These are phyloP conservation scores for Naso thynnoides DNA, from an alignment of 2,797 vertebrate species.

Conservation along the genomic window DNA sequence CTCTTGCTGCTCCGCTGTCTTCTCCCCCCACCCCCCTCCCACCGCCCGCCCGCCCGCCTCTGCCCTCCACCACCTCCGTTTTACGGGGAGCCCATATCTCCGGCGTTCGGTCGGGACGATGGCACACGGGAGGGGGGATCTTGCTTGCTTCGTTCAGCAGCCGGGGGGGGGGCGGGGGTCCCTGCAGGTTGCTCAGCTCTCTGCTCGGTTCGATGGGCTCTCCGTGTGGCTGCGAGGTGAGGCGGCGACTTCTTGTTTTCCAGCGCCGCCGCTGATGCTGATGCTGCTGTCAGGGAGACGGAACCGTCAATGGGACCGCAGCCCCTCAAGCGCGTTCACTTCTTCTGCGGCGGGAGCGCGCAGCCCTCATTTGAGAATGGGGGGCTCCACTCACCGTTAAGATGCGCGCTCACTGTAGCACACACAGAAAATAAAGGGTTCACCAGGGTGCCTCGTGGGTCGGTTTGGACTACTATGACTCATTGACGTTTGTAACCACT, in stretches of 20 bases:
- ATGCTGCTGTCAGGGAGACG: constrained; percentile 88
- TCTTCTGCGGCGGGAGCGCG: constrained; percentile 79
- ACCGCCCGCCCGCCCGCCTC: constrained; percentile 79
- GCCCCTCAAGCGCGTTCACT: constrained; percentile 86
- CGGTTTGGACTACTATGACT: background rate
- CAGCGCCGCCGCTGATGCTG: constrained; percentile 70
- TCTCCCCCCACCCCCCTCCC: constrained; percentile 78
- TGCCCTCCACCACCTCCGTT: constrained; percentile 83
- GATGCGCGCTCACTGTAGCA: constrained; percentile 72
- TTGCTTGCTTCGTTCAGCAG: constrained; percentile 67
- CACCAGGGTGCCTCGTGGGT: constrained; percentile 44
- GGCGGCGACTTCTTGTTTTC: constrained; percentile 73
- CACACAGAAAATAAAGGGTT: constrained; percentile 61
- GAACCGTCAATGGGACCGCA: constrained; percentile 91
- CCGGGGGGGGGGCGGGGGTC: constrained; percentile 52
- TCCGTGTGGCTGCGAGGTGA: constrained; percentile 71
- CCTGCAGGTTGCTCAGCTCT: constrained; percentile 56
- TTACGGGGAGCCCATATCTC: constrained; percentile 88
- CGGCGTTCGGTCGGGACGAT: constrained; percentile 72
- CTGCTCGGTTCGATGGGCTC: constrained; percentile 62
- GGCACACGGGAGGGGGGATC: constrained; percentile 61
- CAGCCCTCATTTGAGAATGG: constrained; percentile 88
- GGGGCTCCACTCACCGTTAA: constrained; percentile 75
- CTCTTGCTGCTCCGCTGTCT: constrained; percentile 72
- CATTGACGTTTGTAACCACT: background rate